These are phyloP conservation scores for Stichodactyla mertensii DNA, from an alignment of 64 coral and sea anemone species.

Conservation along the genomic window DNA sequence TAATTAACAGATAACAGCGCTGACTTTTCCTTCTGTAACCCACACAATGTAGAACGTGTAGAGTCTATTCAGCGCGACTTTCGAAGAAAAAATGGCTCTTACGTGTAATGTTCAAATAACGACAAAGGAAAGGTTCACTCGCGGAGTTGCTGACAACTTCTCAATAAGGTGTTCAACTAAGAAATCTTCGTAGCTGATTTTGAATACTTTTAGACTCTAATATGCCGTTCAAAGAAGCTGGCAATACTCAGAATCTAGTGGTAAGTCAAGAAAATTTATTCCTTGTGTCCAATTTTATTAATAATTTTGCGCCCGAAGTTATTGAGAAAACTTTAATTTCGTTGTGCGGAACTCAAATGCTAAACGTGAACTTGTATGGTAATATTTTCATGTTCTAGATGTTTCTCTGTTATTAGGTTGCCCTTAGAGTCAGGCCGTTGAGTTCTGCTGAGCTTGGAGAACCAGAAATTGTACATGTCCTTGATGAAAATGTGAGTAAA, in stretches of 20 bases:
- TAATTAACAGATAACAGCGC: not conserved
- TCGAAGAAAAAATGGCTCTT: not conserved
- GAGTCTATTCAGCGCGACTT: not conserved
- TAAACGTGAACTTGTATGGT: not conserved
- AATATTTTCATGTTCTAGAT: not conserved
- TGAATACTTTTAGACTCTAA: slow-evolving; percentile 8
- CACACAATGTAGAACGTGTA: not conserved
- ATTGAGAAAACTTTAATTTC: not conserved
- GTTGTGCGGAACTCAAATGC: not conserved
- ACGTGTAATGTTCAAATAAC: not conserved
- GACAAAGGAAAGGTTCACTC: not conserved
- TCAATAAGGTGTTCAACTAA: not conserved
- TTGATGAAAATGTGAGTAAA: slow-evolving; percentile 52
- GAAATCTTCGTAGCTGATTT: not conserved
- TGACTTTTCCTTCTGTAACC: not conserved
- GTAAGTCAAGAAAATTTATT: slow-evolving; percentile 15
- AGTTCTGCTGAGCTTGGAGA: slow-evolving; percentile 37
- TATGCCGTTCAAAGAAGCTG: slow-evolving; percentile 52
- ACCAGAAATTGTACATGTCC: slow-evolving; percentile 45
- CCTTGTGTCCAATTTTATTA: not conserved
- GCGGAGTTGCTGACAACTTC: not conserved
- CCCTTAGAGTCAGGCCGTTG: slow-evolving; percentile 53
- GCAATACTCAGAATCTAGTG: slow-evolving; percentile 40
- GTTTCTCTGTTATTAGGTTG: slow-evolving; percentile 42
- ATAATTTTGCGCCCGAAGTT: not conserved